Base-by-base conservation (phyloP, 2,888 invertebrate genomes). In the Erebia epiphron region DNA sequence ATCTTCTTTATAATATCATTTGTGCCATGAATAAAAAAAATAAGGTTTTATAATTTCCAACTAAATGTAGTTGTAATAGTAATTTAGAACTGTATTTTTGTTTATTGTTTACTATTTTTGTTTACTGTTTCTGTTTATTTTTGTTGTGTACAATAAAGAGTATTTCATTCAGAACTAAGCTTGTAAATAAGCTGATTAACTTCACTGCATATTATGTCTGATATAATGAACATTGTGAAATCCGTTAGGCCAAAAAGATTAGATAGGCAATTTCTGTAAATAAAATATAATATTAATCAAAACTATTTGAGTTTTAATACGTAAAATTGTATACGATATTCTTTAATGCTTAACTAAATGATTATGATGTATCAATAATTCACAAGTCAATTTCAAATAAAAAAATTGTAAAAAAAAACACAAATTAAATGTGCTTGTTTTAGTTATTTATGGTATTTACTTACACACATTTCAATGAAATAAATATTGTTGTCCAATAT, bases 241-340 rank as follows among this genome's bases (percentile, higher is more conserved):
- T 80, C 80, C 79, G 76, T 72, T 79, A 82, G 83, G 82, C 85
- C 85, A 86, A 89, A 86, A 74, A 73, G 70, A 67, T 74, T 76
- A 75, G 68, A 67, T 67, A 67, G 68, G 54, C 68, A 68, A 68
- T 57, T 26, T 49, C 43, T 73, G 75, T 77, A 78, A 71, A 71
- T 70, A 75, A 62, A 65, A 69, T 68, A 66, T 68, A 61, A 66
- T 68, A 57, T 13, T 16, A 56, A 64, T 21, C 43, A 54, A 63
- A 57, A 18, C 26, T 46, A 43, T 50, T 35, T 71, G 62, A 67
- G 67, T 68, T 75, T 64, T 43, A n/a, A 76, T 74, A 72, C 73
- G 76, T 75, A 75, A 75, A 72, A 72, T 62, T 73, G 76, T 76
- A 76, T 76, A 76, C 76, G 76, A 76, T 66, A 62, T 67, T 46